These are phyloP conservation scores for Agonum fuliginosum DNA, from an alignment of 2,888 invertebrate genomes.

Conservation along the genomic window DNA sequence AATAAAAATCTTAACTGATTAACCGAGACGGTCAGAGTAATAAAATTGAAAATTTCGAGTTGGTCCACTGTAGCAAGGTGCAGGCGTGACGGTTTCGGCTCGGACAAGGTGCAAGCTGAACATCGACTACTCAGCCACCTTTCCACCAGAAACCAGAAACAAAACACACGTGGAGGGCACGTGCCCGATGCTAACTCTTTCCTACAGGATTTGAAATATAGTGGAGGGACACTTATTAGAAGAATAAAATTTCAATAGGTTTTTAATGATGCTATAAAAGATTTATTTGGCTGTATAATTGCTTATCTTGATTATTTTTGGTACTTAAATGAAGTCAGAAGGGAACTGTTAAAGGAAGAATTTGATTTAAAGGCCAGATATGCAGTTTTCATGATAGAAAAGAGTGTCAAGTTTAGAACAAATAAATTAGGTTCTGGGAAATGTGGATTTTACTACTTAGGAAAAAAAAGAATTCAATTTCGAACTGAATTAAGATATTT, in stretches of 20 bases:
- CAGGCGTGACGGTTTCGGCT: conserved; percentile 24
- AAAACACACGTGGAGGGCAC: conserved; percentile 7
- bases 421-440: conserved; percentile 29
- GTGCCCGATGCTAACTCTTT: conserved; percentile 40
- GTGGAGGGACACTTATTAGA: conserved; percentile 49
- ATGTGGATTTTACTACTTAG: conserved; percentile 32
- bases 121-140: conserved; percentile 17
- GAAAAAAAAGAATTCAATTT: conserved; percentile 10
- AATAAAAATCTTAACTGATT: conserved; percentile 24
- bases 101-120: conserved; percentile 41
- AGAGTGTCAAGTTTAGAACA: conserved; percentile 34
- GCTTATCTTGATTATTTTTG: conserved; percentile 41
- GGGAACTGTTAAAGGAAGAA: conserved; percentile 20
- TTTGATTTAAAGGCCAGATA: conserved; percentile 3
- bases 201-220: conserved; percentile 28
- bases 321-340: conserved; percentile 27
- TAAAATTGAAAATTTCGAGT: not conserved
- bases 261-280: conserved; percentile 52
- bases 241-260: conserved; percentile 52
- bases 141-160: conserved; percentile 13
- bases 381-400: conserved; percentile 4
- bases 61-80: conserved; percentile 43
- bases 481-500: conserved; percentile 1
- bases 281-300: conserved; percentile 42
- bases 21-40: conserved; percentile 3